phyloP scores from a whole-genome alignment of 2,888 invertebrate genomes.

The Tetramorium bicarinatum region DNA sequence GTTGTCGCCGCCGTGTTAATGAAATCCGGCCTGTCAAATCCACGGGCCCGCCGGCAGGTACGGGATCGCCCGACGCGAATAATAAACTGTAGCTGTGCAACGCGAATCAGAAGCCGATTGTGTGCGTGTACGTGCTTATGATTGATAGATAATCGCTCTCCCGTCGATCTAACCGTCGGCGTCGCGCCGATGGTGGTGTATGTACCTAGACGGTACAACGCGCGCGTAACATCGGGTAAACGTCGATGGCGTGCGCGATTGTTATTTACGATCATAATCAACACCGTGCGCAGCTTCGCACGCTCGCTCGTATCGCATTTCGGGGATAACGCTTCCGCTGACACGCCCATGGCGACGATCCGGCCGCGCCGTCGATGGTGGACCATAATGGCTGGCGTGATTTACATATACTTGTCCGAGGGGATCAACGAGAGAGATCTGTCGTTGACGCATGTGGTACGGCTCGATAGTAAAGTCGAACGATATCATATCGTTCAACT shows the following conservation, averaged over 20 bases:
- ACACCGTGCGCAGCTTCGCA: conserved; percentile 57
- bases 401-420: conserved; percentile 42
- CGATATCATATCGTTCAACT: neutral
- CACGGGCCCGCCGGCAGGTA: conserved; percentile 51
- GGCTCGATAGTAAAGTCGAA: neutral
- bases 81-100: conserved; percentile 68
- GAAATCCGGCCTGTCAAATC: conserved; percentile 73
- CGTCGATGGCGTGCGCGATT: conserved; percentile 77
- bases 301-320: conserved; percentile 61
- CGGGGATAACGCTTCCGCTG: conserved; percentile 58
- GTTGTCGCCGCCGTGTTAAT: conserved; percentile 65
- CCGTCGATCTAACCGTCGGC: conserved; percentile 48
- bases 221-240: conserved; percentile 79
- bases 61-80: conserved; percentile 58
- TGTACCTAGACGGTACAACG: conserved; percentile 46
- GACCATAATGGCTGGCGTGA: conserved; percentile 46
- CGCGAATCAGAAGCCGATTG: conserved; percentile 52
- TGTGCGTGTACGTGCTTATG: conserved; percentile 64
- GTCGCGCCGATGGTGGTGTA: conserved; percentile 42
- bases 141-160: conserved; percentile 74
- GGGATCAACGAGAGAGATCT: conserved; percentile 15
- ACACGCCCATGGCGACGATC: conserved; percentile 50
- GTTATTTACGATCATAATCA: conserved; percentile 83
- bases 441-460: neutral
- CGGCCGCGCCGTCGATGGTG: conserved; percentile 35